Conservation (phyloP, 2,888 invertebrate genomes). For the Cremastinae sp. region DNA sequence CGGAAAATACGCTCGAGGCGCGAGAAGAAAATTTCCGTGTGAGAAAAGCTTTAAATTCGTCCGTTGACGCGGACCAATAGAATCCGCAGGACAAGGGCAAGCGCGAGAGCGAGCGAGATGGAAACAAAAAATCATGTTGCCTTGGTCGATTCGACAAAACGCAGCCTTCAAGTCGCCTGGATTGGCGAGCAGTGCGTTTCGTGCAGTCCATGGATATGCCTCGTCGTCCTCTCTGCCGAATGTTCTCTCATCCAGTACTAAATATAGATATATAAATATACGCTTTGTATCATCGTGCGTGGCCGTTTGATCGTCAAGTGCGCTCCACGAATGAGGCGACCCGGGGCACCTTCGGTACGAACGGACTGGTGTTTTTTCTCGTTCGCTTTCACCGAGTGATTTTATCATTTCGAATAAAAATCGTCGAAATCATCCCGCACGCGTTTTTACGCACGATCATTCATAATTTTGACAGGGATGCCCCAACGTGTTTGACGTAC, state of each 20-base stretch:
- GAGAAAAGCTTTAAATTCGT: slow-evolving; percentile 1
- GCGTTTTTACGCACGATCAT: no score
- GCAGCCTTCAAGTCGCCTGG: slow-evolving; percentile 48
- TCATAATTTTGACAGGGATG: no score
- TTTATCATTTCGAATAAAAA: no score
- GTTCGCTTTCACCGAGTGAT: no score
- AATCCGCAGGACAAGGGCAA: slow-evolving; percentile 17
- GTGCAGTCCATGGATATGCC: slow-evolving; percentile 48
- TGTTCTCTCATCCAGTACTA: slow-evolving; percentile 23
- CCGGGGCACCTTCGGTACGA: no score
- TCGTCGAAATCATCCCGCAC: no score
- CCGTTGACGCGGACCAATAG: slow-evolving; percentile 27
- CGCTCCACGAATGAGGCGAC: no score
- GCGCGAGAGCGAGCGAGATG: slow-evolving; percentile 21
- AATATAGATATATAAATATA: slow-evolving; percentile 29
- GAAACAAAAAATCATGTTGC: slow-evolving; percentile 16
- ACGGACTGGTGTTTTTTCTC: no score
- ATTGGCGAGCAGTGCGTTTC: slow-evolving; percentile 53
- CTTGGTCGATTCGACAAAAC: slow-evolving; percentile 37
- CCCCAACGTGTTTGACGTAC: slow-evolving; percentile 1
- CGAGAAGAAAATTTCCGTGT: not conserved
- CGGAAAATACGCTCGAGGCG: slow-evolving; percentile 3
- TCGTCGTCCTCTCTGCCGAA: slow-evolving; percentile 22
- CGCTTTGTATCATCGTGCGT: not conserved
- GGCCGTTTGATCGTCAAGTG: no score